Conservation (phyloP, 2,113 vertebrate genomes). For the Capricornis sumatraensis region DNA sequence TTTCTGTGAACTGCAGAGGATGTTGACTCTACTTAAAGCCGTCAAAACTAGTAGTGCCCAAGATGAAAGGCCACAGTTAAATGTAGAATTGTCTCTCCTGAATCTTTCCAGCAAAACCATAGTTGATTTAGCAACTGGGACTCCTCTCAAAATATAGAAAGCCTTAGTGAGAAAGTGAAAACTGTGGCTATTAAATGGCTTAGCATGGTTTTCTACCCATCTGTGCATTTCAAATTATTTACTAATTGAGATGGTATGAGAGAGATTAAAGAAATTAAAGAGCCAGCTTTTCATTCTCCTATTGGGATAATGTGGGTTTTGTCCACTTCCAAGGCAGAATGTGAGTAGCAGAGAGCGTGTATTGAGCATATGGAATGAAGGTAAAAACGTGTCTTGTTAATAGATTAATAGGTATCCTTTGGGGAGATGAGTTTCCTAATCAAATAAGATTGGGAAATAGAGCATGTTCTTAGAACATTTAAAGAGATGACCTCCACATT, state of each 20-base stretch:
- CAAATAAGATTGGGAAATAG: constrained; percentile 26
- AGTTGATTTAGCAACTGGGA: not conserved
- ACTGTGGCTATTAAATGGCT: not conserved
- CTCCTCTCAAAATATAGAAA: constrained; percentile 8
- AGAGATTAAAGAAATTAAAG: not conserved
- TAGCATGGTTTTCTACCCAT: not conserved
- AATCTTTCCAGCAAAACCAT: not conserved
- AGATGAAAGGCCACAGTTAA: not conserved
- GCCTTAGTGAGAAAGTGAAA: not conserved
- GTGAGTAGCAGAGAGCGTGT: not conserved
- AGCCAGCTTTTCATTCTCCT: not conserved
- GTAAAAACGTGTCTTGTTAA: not conserved
- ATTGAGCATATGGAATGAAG: not conserved
- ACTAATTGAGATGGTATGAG: not conserved
- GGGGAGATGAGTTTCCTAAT: constrained; percentile 31
- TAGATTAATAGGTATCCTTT: constrained; percentile 25
- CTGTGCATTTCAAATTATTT: not conserved
- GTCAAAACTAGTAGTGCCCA: not conserved
- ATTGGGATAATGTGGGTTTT: not conserved
- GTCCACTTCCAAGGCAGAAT: not conserved
- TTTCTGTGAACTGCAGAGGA: not conserved
- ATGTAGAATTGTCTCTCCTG: not conserved
- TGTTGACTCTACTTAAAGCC: not conserved
- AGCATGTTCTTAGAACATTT: not conserved
- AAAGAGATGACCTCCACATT: not conserved